Base-by-base conservation (phyloP, 2,113 vertebrate genomes). In the Rhombomys opimus region DNA sequence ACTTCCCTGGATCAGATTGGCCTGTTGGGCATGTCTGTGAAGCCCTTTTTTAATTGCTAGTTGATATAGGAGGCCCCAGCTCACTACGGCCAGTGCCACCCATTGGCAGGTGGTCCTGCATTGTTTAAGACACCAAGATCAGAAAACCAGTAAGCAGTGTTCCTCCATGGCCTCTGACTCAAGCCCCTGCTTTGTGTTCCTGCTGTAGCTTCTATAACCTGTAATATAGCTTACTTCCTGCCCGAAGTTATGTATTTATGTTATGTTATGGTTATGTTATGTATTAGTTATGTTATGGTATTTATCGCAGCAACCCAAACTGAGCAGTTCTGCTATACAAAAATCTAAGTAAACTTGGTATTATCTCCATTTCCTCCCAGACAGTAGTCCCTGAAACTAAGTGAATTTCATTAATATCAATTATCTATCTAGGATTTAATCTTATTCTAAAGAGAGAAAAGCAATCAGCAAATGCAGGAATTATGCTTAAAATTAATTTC, bases 391-490 rank as follows among this genome's bases (percentile, higher is more conserved):
- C 50, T 81, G 32, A 96, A 95, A 54, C 59, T 82, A 84, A 20
- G n/a, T 75, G 10, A 95, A 95, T 75, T 85, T 86, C 94, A 94
- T 92, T 80, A 82, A 73, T n/a, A 54, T 73, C n/a, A 91, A 38
- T 88, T 81, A 94, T 35, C 25, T 10, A 90, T 35, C 22, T 11
- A 85, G 94, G 75, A 65, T 1, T 77, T 15, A 57, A 27, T 78
- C 63, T 87, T 81, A 91, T 78, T 84, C 80, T 89, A 91, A 94
- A 84, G 46, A 92, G n/a, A 30, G 52, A 87, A 93, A 77, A 96
- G 61, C 41, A 30, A 89, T 95, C 50, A 85, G 57, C 50, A 89
- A 96, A 91, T 67, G 15, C 10, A 88, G 27, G 18, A 87, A 96
- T 41, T 92, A 35, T 57, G 73, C 57, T 96, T 5, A 3, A 61